A percentile compares a stretch with the other conserved stretches of the same genome.
phyloP scores from a whole-genome alignment of 2,888 invertebrate genomes.

The Andrena trimmerana region DNA sequence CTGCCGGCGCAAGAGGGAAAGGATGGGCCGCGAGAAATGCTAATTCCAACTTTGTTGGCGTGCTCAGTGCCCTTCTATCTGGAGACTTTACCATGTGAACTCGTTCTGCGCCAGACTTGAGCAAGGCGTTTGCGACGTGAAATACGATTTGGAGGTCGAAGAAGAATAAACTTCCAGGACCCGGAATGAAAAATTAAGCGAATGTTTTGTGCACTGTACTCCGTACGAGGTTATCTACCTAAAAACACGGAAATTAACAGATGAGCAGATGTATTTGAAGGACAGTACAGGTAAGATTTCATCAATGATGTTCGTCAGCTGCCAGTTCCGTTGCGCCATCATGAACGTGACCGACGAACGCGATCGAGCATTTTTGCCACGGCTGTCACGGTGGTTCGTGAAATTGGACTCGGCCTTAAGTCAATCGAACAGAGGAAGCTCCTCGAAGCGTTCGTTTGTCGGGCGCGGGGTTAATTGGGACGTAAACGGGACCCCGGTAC shows the following conservation, averaged over 20 bases:
- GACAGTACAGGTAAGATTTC: too few species aligned
- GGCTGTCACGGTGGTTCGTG: too few species aligned
- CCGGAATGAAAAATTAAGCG: too few species aligned
- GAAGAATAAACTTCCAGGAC: too few species aligned
- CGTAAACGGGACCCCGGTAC: constrained; percentile 32
- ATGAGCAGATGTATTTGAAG: too few species aligned
- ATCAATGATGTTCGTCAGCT: too few species aligned
- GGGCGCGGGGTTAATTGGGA: constrained; percentile 16
- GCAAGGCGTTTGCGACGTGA: background rate
- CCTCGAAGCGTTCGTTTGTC: background rate
- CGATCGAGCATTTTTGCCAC: too few species aligned
- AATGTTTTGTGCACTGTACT: too few species aligned
- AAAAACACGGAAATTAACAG: too few species aligned
- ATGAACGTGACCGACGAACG: too few species aligned
- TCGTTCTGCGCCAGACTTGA: constrained; percentile 33
- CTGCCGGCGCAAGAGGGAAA: constrained; percentile 29
- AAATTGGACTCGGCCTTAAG: background rate
- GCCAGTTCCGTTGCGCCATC: too few species aligned
- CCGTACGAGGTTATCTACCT: too few species aligned
- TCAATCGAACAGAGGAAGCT: background rate
- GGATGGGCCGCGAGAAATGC: constrained; percentile 68
- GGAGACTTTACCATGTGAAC: constrained; percentile 34
- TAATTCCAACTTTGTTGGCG: constrained; percentile 71
- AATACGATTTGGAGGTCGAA: background rate
- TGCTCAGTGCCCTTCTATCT: constrained; percentile 48